These are phyloP conservation scores for Muscina levida DNA, from an alignment of 2,888 invertebrate genomes.

Conservation along the genomic window DNA sequence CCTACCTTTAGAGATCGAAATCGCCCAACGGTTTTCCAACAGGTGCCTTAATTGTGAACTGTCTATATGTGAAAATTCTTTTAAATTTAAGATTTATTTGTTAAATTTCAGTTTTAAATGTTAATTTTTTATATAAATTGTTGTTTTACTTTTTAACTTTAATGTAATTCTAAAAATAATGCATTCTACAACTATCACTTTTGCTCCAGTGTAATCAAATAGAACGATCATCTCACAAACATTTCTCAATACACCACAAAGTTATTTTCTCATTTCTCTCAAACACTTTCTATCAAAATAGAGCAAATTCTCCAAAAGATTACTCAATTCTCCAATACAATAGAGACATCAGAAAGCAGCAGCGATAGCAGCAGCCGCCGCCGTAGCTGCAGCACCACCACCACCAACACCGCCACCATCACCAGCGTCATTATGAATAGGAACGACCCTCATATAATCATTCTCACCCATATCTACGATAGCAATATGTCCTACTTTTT, in stretches of 20 bases:
- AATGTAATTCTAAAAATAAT: no score
- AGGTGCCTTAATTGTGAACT: no score
- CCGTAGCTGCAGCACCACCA: background rate
- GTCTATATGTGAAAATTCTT: no score
- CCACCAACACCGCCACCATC: background rate
- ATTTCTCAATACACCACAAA: constrained; percentile 2
- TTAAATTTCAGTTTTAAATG: no score
- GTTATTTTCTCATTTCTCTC: constrained; percentile 1
- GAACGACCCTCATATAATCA: background rate
- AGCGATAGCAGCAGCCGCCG: constrained; percentile 1
- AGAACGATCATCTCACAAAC: background rate
- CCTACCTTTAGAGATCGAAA: no score
- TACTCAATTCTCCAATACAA: constrained; percentile 12
- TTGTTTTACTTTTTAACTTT: no score
- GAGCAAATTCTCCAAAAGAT: constrained; percentile 28
- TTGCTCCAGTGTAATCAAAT: background rate
- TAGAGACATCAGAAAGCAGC: background rate
- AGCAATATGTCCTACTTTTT: constrained; percentile 60
- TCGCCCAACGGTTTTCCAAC: no score
- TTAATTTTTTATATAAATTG: no score
- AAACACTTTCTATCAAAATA: background rate
- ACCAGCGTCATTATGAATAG: background rate
- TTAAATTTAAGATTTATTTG: no score
- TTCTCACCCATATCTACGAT: constrained; percentile 46
- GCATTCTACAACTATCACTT: no score